These are phyloP conservation scores for Pogonomyrmex barbatus DNA, from an alignment of 1,140 invertebrate genomes.

Conservation along the genomic window DNA sequence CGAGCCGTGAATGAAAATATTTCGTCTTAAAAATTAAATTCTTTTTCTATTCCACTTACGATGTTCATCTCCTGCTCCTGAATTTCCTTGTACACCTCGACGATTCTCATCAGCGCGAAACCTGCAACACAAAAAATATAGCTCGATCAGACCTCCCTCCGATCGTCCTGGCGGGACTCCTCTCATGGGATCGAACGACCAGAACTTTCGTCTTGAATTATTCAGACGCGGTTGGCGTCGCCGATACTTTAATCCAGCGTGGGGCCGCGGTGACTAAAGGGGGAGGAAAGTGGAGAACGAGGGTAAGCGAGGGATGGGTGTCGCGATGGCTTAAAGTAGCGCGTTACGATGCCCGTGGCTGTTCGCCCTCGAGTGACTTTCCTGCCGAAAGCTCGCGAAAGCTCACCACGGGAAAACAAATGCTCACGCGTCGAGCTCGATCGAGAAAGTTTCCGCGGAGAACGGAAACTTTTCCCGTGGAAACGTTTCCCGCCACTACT, in stretches of 20 bases:
- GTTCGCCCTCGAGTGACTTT: conserved; percentile 67
- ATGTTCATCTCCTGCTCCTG: conserved; percentile 97
- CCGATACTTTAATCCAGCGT: conserved; percentile 84
- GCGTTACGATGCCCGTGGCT: conserved; percentile 58
- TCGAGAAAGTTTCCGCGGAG: conserved; percentile 42
- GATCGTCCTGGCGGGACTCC: conserved; percentile 50
- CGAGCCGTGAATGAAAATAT: background rate
- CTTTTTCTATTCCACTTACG: conserved; percentile 88
- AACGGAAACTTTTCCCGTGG: conserved; percentile 43
- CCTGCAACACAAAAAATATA: conserved; percentile 88
- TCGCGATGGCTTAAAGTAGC: conserved; percentile 38
- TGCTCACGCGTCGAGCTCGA: conserved; percentile 41
- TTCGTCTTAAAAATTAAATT: background rate
- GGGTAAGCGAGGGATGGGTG: conserved; percentile 18
- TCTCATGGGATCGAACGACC: conserved; percentile 66
- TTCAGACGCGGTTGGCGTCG: conserved; percentile 81
- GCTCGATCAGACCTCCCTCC: conserved; percentile 41
- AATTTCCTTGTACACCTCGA: conserved; percentile 96
- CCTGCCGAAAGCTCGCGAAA: conserved; percentile 57
- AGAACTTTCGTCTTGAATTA: conserved; percentile 84
- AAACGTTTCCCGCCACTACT: conserved; percentile 26
- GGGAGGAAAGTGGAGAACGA: conserved; percentile 29
- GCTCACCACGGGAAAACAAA: conserved; percentile 55
- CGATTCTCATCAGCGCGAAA: conserved; percentile 95
- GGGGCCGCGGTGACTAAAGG: conserved; percentile 24